A percentile compares a stretch with the other conserved stretches of the same genome.
Evolutionary conservation across 2,797 vertebrate species (phyloP).

Genomic region (Spatula versicolor): DNA sequence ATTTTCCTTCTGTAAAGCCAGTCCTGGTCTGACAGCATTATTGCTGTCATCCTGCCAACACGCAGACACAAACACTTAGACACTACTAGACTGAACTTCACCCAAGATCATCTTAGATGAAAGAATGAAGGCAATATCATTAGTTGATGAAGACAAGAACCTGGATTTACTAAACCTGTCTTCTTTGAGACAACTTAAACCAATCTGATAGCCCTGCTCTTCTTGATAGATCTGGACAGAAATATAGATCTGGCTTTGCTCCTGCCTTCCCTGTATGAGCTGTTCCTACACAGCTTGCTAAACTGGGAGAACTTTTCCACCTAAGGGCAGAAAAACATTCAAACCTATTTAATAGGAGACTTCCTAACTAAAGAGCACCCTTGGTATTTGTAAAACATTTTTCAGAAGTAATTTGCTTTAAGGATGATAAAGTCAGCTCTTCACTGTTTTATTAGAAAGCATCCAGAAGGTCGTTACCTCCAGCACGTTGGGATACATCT

Average conservation of each 20-base stretch:
- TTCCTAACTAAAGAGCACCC: slow-evolving; percentile 35
- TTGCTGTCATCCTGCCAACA: background rate
- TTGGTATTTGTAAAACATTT: slow-evolving; percentile 57
- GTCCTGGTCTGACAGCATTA: accelerated
- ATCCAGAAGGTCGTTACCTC: slow-evolving; percentile 47
- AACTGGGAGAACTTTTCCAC: background rate
- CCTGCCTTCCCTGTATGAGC: background rate
- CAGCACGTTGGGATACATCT: slow-evolving; percentile 22
- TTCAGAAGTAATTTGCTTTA: slow-evolving; percentile 58
- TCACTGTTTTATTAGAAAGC: slow-evolving; percentile 56
- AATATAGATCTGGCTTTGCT: background rate
- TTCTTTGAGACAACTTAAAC: background rate
- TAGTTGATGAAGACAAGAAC: background rate
- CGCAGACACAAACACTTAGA: accelerated
- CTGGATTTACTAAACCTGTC: background rate
- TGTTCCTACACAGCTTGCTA: background rate
- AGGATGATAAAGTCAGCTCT: slow-evolving; percentile 53
- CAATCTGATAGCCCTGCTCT: background rate
- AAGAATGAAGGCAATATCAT: background rate
- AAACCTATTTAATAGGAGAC: slow-evolving; percentile 37
- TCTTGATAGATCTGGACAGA: background rate
- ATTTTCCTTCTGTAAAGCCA: background rate
- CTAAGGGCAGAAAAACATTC: slow-evolving; percentile 38
- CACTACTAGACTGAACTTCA: background rate
- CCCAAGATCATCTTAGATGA: background rate